Base-by-base conservation (phyloP, 2,888 invertebrate species). In the Eupithecia insigniata region DNA sequence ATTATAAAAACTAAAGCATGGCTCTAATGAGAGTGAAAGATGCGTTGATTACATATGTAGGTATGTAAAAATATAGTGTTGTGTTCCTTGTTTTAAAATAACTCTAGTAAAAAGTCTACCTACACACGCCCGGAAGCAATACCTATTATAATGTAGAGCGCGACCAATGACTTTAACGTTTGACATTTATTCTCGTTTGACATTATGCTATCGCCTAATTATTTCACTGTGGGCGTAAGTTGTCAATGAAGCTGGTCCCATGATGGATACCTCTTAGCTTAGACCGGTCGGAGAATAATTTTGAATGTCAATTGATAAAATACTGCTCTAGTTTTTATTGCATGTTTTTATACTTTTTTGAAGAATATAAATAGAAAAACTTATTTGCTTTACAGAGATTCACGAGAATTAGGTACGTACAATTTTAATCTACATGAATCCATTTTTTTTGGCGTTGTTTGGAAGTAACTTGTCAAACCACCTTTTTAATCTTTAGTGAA, bases 111-210 rank as follows among this genome's bases (percentile, higher is more conserved):
- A 12, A 51, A 4, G 0, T 51, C 51, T 51, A 16, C 64, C 64
- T 64, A 64, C 64, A 62, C 62, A 22, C 28, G 34, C 65, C 61
- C 70, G 67, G 70, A 73, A 73, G 39, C 68, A 55, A 64, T 4
- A 39, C 34, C 36, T 51, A 55, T 55, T 55, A 55, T 26, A 55
- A 69, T 39, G 69, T 67, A 73, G 75, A 79, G 75, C 81, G 79
- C 78, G 86, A 85, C 85, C 86, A 84, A 83, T 88, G 85, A 86
- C 86, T 89, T 89, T 89, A 88, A 82, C 76, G 79, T 76, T 82
- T 92, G 93, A 90, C 93, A 93, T 93, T 93, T 93, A 87, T 82
- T 80, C 82, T 89, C 92, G 90, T 91, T 92, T 93, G 93, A 93
- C 93, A 93, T 93, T 93, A 89, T 87, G 83, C 77, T 83, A 87